Evolutionary conservation across 2,888 invertebrate species (phyloP), one percentile per base, ranked within the genome.

Genomic region (Nemoura dubitans): DNA sequence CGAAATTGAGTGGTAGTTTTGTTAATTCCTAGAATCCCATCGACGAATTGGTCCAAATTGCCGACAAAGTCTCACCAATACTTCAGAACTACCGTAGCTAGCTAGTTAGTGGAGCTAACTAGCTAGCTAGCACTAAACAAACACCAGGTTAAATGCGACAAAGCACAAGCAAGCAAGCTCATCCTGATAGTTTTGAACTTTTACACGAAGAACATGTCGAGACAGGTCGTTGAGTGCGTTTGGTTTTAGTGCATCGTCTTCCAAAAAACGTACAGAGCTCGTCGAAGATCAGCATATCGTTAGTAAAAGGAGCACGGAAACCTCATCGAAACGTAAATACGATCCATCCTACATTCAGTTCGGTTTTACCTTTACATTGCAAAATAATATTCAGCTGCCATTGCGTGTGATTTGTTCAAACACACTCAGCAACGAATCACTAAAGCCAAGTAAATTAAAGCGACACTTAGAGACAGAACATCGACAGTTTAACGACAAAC

Each of bases 231-330:
- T 78, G 78, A 78, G 78, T 78, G 29, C 27, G 7, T 21, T 78
- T 28, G 29, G 78, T 10, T 21, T 78, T 26, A 16, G 14, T 1
- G 59, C 59, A 59, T 59, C 10, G 59, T 26, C 27, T 14, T 78
- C 78, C 91, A 90, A 91, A 91, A 88, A 91, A 91, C 89, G 90
- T 91, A 88, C 77, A 88, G 87, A 87, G 87, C 85, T 86, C 76
- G 83, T 85, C 86, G 87, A 87, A 86, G 87, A 87, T 87, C 86
- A 88, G 86, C 81, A 87, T 84, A 84, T 86, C 36, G 82, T 86
- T 85, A 83, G 80, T 85, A 80, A 85, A 78, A 88, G 59, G 83
- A 87, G 87, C 86, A 87, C 36, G 78, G 86, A 77, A 86, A 87
- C 80, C 42, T 43, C 86, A 78, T 86, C 85, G 86, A 83, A 83